Conservation (phyloP, 2,113 vertebrate genomes). For the Heloderma charlesbogerti region DNA sequence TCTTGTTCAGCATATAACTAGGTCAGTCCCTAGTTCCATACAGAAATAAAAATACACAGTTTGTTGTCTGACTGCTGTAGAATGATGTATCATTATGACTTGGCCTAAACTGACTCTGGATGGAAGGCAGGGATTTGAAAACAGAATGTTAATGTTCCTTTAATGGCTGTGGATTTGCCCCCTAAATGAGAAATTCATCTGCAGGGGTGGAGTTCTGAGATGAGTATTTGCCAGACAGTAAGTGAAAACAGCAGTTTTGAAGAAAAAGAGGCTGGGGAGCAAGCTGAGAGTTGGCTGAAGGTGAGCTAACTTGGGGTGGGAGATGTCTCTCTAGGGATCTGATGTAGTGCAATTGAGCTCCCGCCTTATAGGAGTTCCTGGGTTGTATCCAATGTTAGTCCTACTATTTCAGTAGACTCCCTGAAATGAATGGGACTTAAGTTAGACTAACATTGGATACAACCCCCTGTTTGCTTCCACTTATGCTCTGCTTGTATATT, state of each 20-base stretch:
- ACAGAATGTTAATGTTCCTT: not conserved
- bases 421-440: no score
- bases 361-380: not conserved
- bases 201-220: not conserved
- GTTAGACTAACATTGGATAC: no score
- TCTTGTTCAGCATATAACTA: not conserved
- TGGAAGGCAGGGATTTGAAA: not conserved
- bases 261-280: not conserved
- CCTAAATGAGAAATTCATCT: not conserved
- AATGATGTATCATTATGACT: not conserved
- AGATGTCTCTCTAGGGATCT: not conserved
- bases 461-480: not conserved
- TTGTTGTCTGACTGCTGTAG: not conserved
- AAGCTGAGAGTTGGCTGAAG: constrained; percentile 7
- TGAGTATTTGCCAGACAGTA: not conserved
- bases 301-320: not conserved
- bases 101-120: not conserved
- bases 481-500: not conserved
- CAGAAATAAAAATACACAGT: not conserved
- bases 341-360: not conserved
- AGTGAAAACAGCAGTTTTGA: not conserved
- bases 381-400: no score
- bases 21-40: not conserved
- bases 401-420: no score
- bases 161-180: not conserved